Evolutionary conservation across 2,113 vertebrate species (phyloP).

Genomic region (Phainopepla nitens): DNA sequence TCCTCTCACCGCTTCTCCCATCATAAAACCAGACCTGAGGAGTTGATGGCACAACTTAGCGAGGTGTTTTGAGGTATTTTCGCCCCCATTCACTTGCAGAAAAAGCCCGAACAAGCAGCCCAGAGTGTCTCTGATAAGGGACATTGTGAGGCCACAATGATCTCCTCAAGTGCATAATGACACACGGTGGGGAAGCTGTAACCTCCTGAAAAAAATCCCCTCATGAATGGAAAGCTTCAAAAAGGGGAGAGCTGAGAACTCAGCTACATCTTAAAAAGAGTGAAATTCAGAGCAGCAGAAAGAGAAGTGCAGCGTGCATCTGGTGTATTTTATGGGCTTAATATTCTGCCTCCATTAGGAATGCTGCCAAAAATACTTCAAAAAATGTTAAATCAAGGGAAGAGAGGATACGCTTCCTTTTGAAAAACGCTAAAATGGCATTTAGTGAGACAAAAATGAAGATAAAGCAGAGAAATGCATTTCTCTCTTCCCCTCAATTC

Average conservation of each 20-base stretch:
- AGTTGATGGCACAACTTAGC: not conserved
- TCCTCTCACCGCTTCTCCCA: not conserved
- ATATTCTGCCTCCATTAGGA: conserved; percentile 19
- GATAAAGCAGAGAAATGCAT: not conserved
- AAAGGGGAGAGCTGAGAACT: not conserved
- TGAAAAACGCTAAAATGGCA: not conserved
- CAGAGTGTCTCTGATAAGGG: not conserved
- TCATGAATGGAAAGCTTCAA: conserved; percentile 20
- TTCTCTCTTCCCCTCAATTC: not conserved
- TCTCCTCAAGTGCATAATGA: conserved; percentile 8
- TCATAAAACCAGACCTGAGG: not conserved
- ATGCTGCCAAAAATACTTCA: conserved; percentile 21
- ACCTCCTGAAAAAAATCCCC: conserved; percentile 29
- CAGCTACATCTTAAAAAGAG: conserved; percentile 18
- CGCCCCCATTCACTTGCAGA: not conserved
- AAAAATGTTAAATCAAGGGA: conserved; percentile 21
- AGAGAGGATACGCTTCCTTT: not conserved
- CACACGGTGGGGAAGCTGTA: not conserved
- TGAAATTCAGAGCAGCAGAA: not conserved
- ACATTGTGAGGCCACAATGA: conserved; percentile 26
- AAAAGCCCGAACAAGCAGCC: conserved; percentile 2
- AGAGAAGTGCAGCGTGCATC: not conserved
- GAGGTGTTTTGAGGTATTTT: not conserved
- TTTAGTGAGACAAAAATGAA: not conserved
- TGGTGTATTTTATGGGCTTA: not conserved